Evolutionary conservation across 2,797 vertebrate species (phyloP), one percentile per base, ranked within the genome.

Genomic region (Denticeps clupeoides): DNA sequence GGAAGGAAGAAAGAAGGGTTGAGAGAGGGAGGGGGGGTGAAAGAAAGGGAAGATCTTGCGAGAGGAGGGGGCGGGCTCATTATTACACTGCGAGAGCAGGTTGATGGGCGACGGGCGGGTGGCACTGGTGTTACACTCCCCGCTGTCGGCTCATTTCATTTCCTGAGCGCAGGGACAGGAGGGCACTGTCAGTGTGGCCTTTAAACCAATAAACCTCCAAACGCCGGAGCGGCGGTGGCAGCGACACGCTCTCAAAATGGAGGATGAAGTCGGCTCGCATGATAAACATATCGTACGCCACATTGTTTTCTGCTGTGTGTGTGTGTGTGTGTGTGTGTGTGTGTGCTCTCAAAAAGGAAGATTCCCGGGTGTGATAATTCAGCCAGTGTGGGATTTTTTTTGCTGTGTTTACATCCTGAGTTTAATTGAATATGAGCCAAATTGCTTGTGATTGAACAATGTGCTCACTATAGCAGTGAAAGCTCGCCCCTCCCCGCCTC

Each of bases 401-500:
- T 41, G 42, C 51, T 48, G 47, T 68, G 41, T 53, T 49, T 64
- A 60, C 68, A 63, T 65, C 26, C 50, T 65, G 22, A 7, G 15
- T 7, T 5, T 10, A 19, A 22, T 48, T 35, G 25, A 21, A 29
- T 24, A 47, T 24, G 8, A 22, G 31, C 16, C 13, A 22, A 10
- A 41, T 49, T 49, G 31, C 29, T 12, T 46, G 22, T 33, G 44
- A 46, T n/a, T 46, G 21, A 18, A 22, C 5, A 32, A 13, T 25
- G 31, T 16, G 6, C 27, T 32, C 12, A 33, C 16, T 32, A 33
- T 46, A 23, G n/a, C 12, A 21, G 44, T 28, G 21, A 7, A 22
- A 22, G 7, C 28, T 6, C 73, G 67, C 74, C 71, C 59, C 13
- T 38, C n/a, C 62, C 51, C 51, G 46, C 23, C 57, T 66, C 68